Base-by-base conservation (phyloP, 2,888 invertebrate genomes). In the Caenorhabditis virilis region DNA sequence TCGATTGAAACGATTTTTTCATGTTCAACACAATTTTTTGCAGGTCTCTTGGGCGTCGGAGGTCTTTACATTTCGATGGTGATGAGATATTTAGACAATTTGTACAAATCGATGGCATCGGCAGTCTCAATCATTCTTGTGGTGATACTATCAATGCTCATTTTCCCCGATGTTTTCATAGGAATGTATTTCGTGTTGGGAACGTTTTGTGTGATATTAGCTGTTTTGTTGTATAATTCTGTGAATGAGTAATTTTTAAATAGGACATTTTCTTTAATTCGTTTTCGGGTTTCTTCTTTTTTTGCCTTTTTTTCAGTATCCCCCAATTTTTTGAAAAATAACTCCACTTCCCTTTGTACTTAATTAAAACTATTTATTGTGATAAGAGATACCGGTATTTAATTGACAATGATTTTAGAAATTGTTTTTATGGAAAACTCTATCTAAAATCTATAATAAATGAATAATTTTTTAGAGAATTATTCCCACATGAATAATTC, bases 1-100 rank as follows among this genome's bases (percentile, higher is more conserved):
- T n/a, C n/a, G n/a, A n/a, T n/a, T n/a, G n/a, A n/a, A n/a, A n/a
- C n/a, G n/a, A n/a, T n/a, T n/a, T n/a, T n/a, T n/a, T n/a, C n/a
- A n/a, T n/a, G n/a, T n/a, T n/a, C n/a, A n/a, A n/a, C n/a, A n/a
- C n/a, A n/a, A n/a, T n/a, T n/a, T n/a, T n/a, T n/a, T n/a, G n/a
- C n/a, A 27, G 30, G 38, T 20, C 51, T 65, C 18, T 48, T 65
- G 5, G 59, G 55, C 23, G 52, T 65, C 38, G 83, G 83, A 15
- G 83, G 83, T 20, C 69, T 83, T 36, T 83, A 80, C 74, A 83
- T 83, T 25, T 82, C 82, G 15, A 65, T 83, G 63, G 83, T 83
- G 38, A 83, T 83, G 82, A 78, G 80, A 55, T 74, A 83, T 55
- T 62, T 83, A 54, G 83, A 83, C 67, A 83, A 83, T 52, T 72